Conservation (phyloP, 2,113 vertebrate species). For the Cryptoleucopteryx plumbea region DNA sequence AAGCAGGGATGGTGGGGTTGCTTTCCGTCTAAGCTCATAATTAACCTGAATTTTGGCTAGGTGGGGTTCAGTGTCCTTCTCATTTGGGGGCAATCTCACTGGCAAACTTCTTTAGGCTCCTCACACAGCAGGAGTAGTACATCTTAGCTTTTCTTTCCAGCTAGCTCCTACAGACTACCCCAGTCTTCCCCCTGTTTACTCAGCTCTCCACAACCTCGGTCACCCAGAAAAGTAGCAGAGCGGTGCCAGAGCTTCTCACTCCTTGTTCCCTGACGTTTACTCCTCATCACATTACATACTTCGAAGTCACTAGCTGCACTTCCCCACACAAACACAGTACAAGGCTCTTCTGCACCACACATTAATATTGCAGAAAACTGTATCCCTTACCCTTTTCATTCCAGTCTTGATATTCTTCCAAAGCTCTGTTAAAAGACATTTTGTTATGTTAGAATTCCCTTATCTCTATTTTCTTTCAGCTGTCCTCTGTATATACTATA, state of each 20-base stretch:
- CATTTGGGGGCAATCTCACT: neutral
- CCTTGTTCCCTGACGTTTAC: neutral
- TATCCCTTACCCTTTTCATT: neutral
- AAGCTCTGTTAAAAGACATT: neutral
- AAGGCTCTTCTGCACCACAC: neutral
- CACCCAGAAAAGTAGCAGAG: neutral
- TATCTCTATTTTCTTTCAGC: neutral
- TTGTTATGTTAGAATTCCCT: neutral
- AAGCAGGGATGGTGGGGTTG: neutral
- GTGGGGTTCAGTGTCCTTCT: neutral
- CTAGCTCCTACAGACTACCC: neutral
- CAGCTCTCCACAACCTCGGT: neutral
- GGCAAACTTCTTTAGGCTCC: neutral
- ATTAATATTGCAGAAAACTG: neutral
- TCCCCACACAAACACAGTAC: neutral
- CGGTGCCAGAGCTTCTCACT: neutral
- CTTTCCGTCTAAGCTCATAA: neutral
- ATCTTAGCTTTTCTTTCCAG: neutral
- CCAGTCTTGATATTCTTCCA: neutral
- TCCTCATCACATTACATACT: neutral
- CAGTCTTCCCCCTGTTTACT: neutral
- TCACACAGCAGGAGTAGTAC: neutral
- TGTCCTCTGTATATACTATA: neutral
- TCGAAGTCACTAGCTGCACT: neutral
- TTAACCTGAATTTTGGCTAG: neutral